A percentile compares a stretch with the other conserved stretches of the same genome.
Conservation (phyloP, 2,113 vertebrate species). For the Alexandromys fortis region DNA sequence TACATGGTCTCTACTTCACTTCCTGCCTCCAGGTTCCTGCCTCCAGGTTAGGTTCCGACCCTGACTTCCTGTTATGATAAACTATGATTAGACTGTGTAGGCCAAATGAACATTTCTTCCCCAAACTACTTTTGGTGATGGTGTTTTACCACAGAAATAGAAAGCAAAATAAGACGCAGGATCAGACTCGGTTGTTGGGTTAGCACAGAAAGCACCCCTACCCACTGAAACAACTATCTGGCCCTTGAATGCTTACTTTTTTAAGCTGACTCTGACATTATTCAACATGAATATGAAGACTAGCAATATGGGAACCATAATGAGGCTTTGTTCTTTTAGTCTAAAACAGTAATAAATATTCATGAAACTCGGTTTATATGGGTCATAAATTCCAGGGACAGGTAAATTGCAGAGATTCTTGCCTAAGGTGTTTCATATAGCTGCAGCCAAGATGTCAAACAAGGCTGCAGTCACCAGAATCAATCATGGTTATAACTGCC, state of each 20-base stretch:
- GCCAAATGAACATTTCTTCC: background rate
- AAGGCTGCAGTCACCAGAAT: background rate
- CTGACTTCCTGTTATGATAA: background rate
- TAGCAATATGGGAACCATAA: background rate
- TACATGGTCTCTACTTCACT: background rate
- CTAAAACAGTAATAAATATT: constrained; percentile 31
- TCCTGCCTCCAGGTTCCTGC: background rate
- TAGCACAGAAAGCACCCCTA: background rate
- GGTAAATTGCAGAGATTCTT: background rate
- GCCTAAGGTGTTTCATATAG: background rate
- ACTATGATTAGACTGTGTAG: background rate
- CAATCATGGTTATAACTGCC: background rate
- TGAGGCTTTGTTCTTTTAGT: background rate
- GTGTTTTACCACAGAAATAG: background rate
- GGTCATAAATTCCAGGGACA: constrained; percentile 1
- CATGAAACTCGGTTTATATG: constrained; percentile 38
- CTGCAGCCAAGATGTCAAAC: background rate
- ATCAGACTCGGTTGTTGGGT: background rate
- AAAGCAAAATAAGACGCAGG: background rate
- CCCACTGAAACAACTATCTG: background rate
- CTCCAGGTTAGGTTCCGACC: background rate
- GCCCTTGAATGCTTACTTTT: background rate
- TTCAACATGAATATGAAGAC: background rate
- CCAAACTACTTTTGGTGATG: background rate
- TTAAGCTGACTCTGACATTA: constrained; percentile 2